Evolutionary conservation across 2,113 vertebrate genomes (phyloP).

Genomic region (Heterocephalus glaber): DNA sequence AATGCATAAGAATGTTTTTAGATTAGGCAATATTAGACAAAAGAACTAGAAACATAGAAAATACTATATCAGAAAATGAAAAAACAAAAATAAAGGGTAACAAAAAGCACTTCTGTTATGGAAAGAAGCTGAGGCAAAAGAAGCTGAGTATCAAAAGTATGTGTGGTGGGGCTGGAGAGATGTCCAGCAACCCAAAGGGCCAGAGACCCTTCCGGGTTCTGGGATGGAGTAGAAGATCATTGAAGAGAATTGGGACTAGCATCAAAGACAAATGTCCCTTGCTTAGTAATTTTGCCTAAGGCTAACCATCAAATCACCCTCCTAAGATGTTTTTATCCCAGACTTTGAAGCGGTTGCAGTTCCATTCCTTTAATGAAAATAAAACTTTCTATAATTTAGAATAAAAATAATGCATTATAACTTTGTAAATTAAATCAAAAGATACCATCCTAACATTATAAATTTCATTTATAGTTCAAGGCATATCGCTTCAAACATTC

Average conservation of each 20-base stretch:
- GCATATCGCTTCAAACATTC: background rate
- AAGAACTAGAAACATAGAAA: background rate
- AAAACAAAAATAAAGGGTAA: background rate
- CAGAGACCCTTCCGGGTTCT: background rate
- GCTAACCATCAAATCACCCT: background rate
- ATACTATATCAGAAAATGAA: background rate
- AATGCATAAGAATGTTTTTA: background rate
- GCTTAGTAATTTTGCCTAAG: background rate
- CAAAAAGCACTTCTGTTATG: background rate
- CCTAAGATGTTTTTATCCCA: background rate
- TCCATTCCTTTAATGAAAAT: conserved; percentile 1
- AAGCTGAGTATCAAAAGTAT: background rate
- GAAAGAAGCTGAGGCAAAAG: background rate
- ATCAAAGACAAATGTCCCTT: background rate
- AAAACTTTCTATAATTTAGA: conserved; percentile 19
- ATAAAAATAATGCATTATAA: conserved; percentile 37
- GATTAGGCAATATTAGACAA: background rate
- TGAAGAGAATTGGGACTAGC: background rate
- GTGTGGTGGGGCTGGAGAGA: background rate
- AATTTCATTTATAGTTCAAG: background rate
- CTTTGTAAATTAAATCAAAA: conserved; percentile 8
- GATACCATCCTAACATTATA: background rate
- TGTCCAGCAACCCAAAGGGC: background rate
- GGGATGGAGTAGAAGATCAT: background rate
- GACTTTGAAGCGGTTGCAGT: background rate